Conservation (phyloP, 2,113 vertebrate species). For the Arenaria interpres region DNA sequence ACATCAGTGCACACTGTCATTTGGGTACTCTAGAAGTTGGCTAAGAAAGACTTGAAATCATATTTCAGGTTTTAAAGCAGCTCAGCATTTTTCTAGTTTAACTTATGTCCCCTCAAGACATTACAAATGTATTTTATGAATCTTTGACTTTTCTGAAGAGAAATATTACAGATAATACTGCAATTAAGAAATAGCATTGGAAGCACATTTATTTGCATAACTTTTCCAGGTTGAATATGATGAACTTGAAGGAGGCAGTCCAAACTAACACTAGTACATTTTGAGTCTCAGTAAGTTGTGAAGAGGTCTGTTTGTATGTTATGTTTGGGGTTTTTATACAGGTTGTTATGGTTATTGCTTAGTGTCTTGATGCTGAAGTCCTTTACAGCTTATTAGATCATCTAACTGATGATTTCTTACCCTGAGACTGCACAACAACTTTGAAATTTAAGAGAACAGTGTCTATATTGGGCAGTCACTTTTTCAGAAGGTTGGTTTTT, state of each 20-base stretch:
- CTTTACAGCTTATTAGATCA: neutral
- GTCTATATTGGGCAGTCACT: neutral
- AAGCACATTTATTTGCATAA: slow-evolving; percentile 35
- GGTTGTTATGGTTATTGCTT: neutral
- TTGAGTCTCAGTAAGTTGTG: slow-evolving; percentile 33
- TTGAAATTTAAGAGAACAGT: neutral
- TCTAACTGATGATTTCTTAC: neutral
- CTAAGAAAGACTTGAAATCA: neutral
- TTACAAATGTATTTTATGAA: neutral
- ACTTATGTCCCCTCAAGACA: neutral
- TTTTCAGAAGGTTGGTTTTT: neutral
- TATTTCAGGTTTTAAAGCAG: neutral
- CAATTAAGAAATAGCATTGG: neutral
- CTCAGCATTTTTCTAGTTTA: neutral
- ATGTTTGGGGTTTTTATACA: neutral
- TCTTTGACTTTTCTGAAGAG: neutral
- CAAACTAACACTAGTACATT: slow-evolving; percentile 23
- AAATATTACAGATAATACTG: neutral
- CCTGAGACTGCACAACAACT: neutral
- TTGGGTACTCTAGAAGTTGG: neutral
- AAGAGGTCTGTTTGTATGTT: slow-evolving; percentile 16
- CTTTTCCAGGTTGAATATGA: slow-evolving; percentile 22
- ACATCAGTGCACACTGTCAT: neutral
- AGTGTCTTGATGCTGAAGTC: neutral
- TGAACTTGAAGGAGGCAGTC: slow-evolving; percentile 37